Evolutionary conservation across 2,113 vertebrate genomes (phyloP).

Genomic region (Pheucticus melanocephalus): DNA sequence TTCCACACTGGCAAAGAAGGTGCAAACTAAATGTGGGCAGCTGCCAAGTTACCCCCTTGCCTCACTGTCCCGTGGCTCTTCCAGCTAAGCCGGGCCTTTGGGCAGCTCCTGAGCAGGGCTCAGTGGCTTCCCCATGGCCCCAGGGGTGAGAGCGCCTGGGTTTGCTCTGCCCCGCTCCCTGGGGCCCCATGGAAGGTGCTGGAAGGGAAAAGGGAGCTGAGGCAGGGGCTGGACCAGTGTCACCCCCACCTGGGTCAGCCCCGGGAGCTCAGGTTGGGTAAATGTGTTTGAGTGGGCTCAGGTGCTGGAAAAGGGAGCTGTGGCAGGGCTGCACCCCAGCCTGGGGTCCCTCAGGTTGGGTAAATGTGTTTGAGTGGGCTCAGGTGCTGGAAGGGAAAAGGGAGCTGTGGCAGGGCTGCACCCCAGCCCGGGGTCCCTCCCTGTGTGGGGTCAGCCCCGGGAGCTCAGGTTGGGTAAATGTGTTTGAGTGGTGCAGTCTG

Average conservation of each 20-base stretch:
- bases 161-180: neutral
- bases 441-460: too few relatives aligned
- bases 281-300: too few relatives aligned
- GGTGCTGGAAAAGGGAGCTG: too few relatives aligned
- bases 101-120: neutral
- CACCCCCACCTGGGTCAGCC: neutral
- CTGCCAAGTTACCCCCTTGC: neutral
- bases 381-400: too few relatives aligned
- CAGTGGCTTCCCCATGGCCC: neutral
- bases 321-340: too few relatives aligned
- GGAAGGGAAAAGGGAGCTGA: neutral
- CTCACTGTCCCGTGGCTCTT: neutral
- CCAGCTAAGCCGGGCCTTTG: neutral
- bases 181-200: accelerated
- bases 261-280: accelerated
- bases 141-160: neutral
- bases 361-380: too few relatives aligned
- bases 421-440: too few relatives aligned
- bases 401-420: too few relatives aligned
- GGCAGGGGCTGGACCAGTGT: neutral
- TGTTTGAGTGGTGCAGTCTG: neutral
- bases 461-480: accelerated
- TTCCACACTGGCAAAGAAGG: constrained; percentile 64
- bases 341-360: too few relatives aligned
- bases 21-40: constrained; percentile 49